Evolutionary conservation across 2,113 vertebrate species (phyloP), one percentile per base, ranked within the genome.

Genomic region (Aegotheles bennettii): DNA sequence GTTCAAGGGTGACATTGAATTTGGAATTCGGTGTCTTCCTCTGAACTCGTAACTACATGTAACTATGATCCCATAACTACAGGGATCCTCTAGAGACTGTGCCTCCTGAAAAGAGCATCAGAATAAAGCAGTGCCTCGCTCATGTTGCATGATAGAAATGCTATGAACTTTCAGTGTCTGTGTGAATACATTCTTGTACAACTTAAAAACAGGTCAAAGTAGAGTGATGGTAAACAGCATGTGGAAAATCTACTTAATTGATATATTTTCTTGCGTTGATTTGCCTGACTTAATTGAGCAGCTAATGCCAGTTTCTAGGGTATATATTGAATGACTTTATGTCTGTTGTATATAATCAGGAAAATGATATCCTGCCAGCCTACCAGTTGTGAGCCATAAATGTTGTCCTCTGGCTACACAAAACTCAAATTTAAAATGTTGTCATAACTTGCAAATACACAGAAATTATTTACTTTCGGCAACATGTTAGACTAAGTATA

Each of bases 371-470:
- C 43, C 28, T 78, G 56, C 43, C 43, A 86, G 60, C 56, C 94
- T 92, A 78, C 47, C 47, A 77, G 54, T 84, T 93, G 28, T 64
- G 56, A 86, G 15, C 50, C 76, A 33, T 51, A 75, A 92, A 78
- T 68, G 31, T 74, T 90, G 24, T 87, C 78, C 51, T 88, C 87
- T 74, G 79, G 87, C 76, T 86, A 84, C 19, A 36, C 19, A 77
- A 90, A 88, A 60, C 11, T 90, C 47, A 86, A 43, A 54, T 88
- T 61, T 74, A 73, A 90, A 95, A 81, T 33, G 21, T 57, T 93
- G n/a, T 45, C 47, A 57, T 90, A 88, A 90, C 68, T 93, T 93
- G 76, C 33, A 95, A 93, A 87, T 67, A 84, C 31, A 42, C 47
- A 86, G 35, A 69, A 88, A 74, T 71, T 1, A 36, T 70, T 95